A percentile compares a stretch with the other conserved stretches of the same genome.
Conservation (phyloP, 2,113 vertebrate species). For the Stigmatopora argus region DNA sequence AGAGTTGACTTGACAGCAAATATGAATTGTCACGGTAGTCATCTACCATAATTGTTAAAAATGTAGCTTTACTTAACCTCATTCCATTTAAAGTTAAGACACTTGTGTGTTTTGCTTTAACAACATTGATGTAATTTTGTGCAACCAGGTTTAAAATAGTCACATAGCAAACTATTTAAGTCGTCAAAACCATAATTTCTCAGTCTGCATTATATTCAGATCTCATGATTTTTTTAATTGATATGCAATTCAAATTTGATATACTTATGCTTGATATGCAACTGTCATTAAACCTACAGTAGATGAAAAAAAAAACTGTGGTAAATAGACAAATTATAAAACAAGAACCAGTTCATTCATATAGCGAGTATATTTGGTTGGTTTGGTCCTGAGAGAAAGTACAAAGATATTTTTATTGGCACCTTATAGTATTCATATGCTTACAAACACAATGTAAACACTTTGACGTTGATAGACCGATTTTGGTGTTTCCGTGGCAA, state of each 20-base stretch:
- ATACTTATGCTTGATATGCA: slow-evolving; percentile 18
- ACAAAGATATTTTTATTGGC: slow-evolving; percentile 45
- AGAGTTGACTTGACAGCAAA: slow-evolving; percentile 30
- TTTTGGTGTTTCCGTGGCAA: slow-evolving; percentile 20
- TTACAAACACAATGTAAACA: slow-evolving; percentile 26
- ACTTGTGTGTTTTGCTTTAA: too few relatives aligned
- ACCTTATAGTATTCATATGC: slow-evolving; percentile 31
- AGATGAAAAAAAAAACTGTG: slow-evolving; percentile 16
- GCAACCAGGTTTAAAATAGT: too few relatives aligned
- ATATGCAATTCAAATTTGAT: neutral
- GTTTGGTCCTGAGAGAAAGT: slow-evolving; percentile 60
- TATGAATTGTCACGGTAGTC: neutral
- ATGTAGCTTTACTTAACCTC: neutral
- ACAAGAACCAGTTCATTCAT: neutral
- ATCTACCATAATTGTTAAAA: neutral
- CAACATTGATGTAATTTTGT: too few relatives aligned
- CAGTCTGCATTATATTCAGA: neutral
- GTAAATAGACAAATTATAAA: neutral
- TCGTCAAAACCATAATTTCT: neutral
- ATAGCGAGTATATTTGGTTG: slow-evolving; percentile 39
- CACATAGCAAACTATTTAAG: neutral
- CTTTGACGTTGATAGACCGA: slow-evolving; percentile 23
- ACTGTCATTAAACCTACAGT: slow-evolving; percentile 26
- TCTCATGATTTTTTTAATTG: too few relatives aligned
- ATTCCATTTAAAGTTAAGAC: too few relatives aligned